Evolutionary conservation across 2,113 vertebrate species (phyloP), one percentile per base, ranked within the genome.

Genomic region (Herpetotheres cachinnans): DNA sequence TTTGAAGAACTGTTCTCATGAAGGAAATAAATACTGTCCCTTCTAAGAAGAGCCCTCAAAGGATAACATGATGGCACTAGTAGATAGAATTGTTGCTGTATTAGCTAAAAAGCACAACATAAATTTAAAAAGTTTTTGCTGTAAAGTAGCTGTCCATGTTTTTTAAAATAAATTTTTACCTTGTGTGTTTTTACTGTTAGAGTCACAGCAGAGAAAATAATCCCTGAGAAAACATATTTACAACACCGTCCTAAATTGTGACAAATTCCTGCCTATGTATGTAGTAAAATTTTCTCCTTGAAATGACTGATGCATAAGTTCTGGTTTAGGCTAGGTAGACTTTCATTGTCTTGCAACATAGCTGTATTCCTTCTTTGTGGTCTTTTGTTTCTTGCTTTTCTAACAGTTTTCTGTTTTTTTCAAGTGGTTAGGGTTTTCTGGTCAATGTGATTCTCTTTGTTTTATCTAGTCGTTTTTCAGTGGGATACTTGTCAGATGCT

Each of bases 401-500:
- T 47, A 54, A 44, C 36, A 65, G n/a, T 79, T 88, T 77, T 69
- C n/a, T 96, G 67, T 74, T 86, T 95, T 95, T 96, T 95, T 86
- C 72, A 96, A 77, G 72, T 93, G 84, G 44, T 74, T 85, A n/a
- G 63, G 70, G 5, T 4, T 66, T 92, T 91, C 89, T 92, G 76
- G 90, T 94, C 85, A 74, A 24, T 17, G 32, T 87, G 82, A 78
- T 89, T 78, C 38, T 82, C 83, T 91, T 61, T 76, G 54, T 85
- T 97, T 96, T 93, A 74, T 94, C 30, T 47, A 83, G 95, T 79
- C 56, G 30, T 82, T 47, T 96, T 97, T 94, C 89, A 82, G n/a
- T 93, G 80, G 96, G 93, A 59, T 91, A 73, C 90, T 97, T 97
- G 87, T 96, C 94, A 95, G 97, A 95, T 96, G 88, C 92, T 91